A percentile compares a stretch with the other conserved stretches of the same genome.
These are phyloP conservation scores for Umimayanthus chanpuru DNA, from an alignment of 92 coral and sea anemone species.

Conservation along the genomic window DNA sequence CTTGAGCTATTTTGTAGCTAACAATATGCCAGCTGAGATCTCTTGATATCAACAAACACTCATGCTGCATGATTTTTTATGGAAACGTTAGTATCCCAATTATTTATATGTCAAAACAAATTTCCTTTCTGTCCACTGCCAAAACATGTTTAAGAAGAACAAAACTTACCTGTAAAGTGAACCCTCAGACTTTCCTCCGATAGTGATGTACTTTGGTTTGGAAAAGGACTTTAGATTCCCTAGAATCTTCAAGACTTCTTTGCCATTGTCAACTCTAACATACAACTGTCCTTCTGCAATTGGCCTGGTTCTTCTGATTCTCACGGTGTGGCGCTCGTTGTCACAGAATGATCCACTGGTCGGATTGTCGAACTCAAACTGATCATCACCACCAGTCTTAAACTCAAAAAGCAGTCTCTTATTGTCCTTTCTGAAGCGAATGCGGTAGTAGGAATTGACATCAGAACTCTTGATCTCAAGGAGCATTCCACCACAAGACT, in stretches of 20 bases:
- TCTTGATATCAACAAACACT: too few relatives aligned
- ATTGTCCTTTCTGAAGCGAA: constrained; percentile 38
- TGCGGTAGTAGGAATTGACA: constrained; percentile 23
- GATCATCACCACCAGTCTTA: constrained; percentile 32
- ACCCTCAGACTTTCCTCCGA: constrained; percentile 56
- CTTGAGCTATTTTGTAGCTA: too few relatives aligned
- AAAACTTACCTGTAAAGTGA: constrained; percentile 30
- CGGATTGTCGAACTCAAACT: constrained; percentile 30
- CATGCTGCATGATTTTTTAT: too few relatives aligned
- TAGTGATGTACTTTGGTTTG: constrained; percentile 51
- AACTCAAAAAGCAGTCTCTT: constrained; percentile 56
- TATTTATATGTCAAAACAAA: too few relatives aligned
- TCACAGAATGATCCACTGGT: constrained; percentile 60
- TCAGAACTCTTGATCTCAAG: constrained; percentile 54
- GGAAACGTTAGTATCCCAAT: too few relatives aligned
- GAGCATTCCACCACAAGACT: constrained; percentile 68
- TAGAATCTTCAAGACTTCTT: neutral
- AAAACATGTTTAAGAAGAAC: neutral
- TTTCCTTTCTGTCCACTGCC: neutral
- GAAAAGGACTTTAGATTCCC: constrained; percentile 54
- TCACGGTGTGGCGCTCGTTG: constrained; percentile 56
- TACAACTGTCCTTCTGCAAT: constrained; percentile 40
- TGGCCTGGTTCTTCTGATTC: constrained; percentile 57
- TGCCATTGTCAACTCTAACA: constrained; percentile 59
- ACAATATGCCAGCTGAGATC: too few relatives aligned